phyloP scores from a whole-genome alignment of 2,797 vertebrate species.

The Strix occidentalis region DNA sequence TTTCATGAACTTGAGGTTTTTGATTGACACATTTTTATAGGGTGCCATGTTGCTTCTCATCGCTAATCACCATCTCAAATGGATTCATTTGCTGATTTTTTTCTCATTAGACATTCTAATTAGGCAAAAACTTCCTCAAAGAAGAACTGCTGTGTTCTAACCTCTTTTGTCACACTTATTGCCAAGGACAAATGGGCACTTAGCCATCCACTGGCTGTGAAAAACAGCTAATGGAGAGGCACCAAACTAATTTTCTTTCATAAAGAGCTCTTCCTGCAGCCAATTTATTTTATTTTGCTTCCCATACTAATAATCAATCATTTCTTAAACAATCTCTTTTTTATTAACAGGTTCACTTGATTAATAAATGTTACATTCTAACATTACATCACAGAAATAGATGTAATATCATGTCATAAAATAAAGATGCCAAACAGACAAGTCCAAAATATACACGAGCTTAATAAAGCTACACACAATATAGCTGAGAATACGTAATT shows the following conservation, averaged over 20 bases:
- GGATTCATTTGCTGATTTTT: background rate
- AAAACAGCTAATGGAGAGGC: constrained; percentile 22
- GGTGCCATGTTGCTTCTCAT: background rate
- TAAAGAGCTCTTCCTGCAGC: background rate
- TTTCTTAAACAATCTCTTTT: background rate
- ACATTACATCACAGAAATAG: background rate
- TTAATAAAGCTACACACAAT: background rate
- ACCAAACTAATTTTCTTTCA: constrained; percentile 14
- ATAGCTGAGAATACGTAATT: background rate
- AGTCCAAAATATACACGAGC: background rate
- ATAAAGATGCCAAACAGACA: background rate
- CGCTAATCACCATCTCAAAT: background rate
- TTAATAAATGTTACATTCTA: background rate
- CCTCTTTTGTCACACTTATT: constrained; percentile 32
- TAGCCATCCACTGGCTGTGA: constrained; percentile 7
- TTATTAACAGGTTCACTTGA: background rate
- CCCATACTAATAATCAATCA: background rate
- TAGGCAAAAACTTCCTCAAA: background rate
- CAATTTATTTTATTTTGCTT: constrained; percentile 18
- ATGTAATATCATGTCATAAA: background rate
- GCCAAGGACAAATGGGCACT: constrained; percentile 36
- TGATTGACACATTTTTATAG: background rate
- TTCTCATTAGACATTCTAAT: constrained; percentile 1
- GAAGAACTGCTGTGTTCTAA: constrained; percentile 2
- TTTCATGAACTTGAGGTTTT: background rate